Evolutionary conservation across 2,888 invertebrate species (phyloP), one percentile per base, ranked within the genome.

Genomic region (Drosophila sordidula): DNA sequence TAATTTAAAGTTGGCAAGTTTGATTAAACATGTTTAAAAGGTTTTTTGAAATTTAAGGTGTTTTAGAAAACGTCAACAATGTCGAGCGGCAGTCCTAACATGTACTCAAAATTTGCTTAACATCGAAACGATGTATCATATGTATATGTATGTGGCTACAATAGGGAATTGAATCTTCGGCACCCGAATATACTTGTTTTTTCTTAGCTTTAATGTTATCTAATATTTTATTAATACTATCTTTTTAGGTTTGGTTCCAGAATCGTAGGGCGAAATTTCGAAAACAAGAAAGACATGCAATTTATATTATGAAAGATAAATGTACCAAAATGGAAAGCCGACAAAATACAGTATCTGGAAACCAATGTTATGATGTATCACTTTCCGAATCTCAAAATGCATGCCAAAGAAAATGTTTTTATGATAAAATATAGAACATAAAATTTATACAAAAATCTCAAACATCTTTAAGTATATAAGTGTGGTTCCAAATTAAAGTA

Each of bases 261-360:
- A 91, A 91, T 70, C 77, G 91, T 38, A 71, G 86, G 32, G 90
- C 90, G 25, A 91, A 90, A 72, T 92, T 93, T 61, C 90, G 89
- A 54, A 92, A 84, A 68, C 89, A 89, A 64, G 90, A 86, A 69
- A 70, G 88, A 61, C 91, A 90, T 75, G 89, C 90, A 18, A 88
- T 90, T 26, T 84, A 78, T 54, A 83, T 84, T 39, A 89, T 84
- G 89, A 89, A 84, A 51, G 87, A 89, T 54, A 87, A 87, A 49
- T 71, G 82, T 25, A 56, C 66, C 16, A 89, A 87, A 66, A 51
- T 78, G 45, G 85, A 89, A 41, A 73, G 59, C 38, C 79, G 82
- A 2, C 84, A 78, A 16, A 73, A 51, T 55, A 36, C 56, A 18
- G 45, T 39, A 41, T 29, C 78, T 39, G 84, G 74, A 29, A 49